Evolutionary conservation across 2,113 vertebrate species (phyloP), one percentile per base, ranked within the genome.

Genomic region (Xiphophorus maculatus): DNA sequence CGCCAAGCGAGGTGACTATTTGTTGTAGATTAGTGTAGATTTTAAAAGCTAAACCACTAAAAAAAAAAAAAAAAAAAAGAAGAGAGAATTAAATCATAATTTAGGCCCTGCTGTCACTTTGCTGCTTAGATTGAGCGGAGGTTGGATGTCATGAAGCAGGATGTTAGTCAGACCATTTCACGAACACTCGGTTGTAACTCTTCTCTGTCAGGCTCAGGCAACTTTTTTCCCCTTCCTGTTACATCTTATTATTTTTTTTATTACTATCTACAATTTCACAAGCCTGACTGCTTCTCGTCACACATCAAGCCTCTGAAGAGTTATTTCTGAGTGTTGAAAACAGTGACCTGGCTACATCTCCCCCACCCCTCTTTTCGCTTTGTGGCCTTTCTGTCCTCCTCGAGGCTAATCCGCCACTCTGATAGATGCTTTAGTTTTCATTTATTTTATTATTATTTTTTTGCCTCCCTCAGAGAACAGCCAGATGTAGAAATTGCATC

Each of bases 1-100:
- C 80, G 86, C 85, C 88, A 83, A 63, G 70, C 67, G 88, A 93
- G 92, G 92, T 93, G 92, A 93, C 87, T 93, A 93, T 91, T 84
- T 84, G 90, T 88, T 17, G 84, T 93, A 92, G 92, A 89, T 81
- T 90, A 90, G 88, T 35, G 42, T 86, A 85, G 85, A 76, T 35
- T 60, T 48, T 29, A 14, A 74, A 81, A 82, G 87, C 88, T 84
- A 88, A 90, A 88, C 72, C 77, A 88, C 91, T 90, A 89, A 90
- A 66, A 87, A 88, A 63, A 64, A 63, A 48, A 15, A 51, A 22
- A 48, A 37, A 37, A 37, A 10, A 35, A 35, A 11, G 10, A 11
- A 37, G 35, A 37, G 35, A 11, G 35, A 37, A 37, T 37, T 12
- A 37, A 91, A 90, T 91, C 89, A 80, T 89, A 81, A 33, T 8